Base-by-base conservation (phyloP, 2,797 vertebrate genomes). In the Aplochiton taeniatus region DNA sequence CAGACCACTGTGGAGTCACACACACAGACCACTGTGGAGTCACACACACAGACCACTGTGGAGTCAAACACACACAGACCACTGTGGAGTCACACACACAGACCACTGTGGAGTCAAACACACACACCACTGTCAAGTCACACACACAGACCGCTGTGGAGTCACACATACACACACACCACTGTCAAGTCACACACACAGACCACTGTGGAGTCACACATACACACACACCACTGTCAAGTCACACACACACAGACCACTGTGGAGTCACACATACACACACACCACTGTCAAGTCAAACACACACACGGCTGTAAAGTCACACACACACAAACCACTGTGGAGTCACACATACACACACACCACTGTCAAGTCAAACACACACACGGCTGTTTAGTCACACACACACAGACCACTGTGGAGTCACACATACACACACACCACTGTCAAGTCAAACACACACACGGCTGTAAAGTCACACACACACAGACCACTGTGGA, bases 51-150 rank as follows among this genome's bases (percentile, higher is more conserved):
- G 75, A 42, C 46, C n/a, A 31, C 31, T 31, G 31, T 6, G 31
- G 31, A 31, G 31, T 31, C 31, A 31, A 2, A 31, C 31, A 31
- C 31, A 31, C 3, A 31, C 31, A 31, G n/a, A n/a, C n/a, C n/a
- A n/a, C n/a, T n/a, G n/a, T n/a, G n/a, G n/a, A 69, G 74, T 76
- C 71, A 46, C 77, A 70, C 68, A 75, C 77, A 75, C 70, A 77
- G 75, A 42, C 46, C n/a, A 31, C 31, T 31, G 31, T 6, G 31
- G 31, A 31, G 31, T 31, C 31, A 31, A 2, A 31, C 31, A 31
- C 31, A 31, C 3, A 31, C 31, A 31, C n/a, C n/a, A n/a, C n/a
- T n/a, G n/a, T n/a, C n/a, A n/a, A n/a, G n/a, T n/a, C n/a, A n/a
- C n/a, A n/a, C n/a, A n/a, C n/a, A n/a, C n/a, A n/a, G n/a, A n/a